Evolutionary conservation across 2,113 vertebrate species (phyloP).

Genomic region (Anolis carolinensis): DNA sequence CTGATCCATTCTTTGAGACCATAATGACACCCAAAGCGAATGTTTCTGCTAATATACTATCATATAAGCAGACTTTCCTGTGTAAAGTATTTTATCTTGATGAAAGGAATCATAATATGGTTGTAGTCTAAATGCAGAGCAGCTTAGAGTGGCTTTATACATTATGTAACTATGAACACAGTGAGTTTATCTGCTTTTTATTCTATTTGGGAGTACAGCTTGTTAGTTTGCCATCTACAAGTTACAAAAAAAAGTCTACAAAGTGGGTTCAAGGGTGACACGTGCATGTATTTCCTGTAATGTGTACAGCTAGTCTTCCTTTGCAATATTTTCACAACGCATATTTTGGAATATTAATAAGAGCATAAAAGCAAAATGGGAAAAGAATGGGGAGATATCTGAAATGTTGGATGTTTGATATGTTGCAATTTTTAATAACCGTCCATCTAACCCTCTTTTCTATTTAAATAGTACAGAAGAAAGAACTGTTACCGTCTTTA

Average conservation of each 20-base stretch:
- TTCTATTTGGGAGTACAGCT: background rate
- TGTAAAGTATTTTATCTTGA: background rate
- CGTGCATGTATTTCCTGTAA: background rate
- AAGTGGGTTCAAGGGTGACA: background rate
- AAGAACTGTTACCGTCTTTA: slow-evolving; percentile 26
- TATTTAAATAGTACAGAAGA: slow-evolving; percentile 46
- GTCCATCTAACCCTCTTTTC: background rate
- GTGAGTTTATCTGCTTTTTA: background rate
- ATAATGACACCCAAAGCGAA: no score
- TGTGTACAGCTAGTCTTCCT: background rate
- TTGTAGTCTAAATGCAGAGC: background rate
- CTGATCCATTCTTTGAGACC: no score
- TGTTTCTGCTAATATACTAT: no score
- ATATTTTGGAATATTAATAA: background rate
- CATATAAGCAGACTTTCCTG: no score
- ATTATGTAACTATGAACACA: background rate
- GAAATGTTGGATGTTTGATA: background rate
- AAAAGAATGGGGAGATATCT: background rate
- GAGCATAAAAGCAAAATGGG: background rate
- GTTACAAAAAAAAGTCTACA: background rate
- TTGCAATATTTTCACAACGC: background rate
- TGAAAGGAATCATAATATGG: background rate
- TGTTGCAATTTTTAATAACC: background rate
- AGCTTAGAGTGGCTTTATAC: background rate
- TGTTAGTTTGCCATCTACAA: background rate